Evolutionary conservation across 92 coral and sea anemone species (phyloP), one percentile per base, ranked within the genome.

Genomic region (Diadumene lineata): DNA sequence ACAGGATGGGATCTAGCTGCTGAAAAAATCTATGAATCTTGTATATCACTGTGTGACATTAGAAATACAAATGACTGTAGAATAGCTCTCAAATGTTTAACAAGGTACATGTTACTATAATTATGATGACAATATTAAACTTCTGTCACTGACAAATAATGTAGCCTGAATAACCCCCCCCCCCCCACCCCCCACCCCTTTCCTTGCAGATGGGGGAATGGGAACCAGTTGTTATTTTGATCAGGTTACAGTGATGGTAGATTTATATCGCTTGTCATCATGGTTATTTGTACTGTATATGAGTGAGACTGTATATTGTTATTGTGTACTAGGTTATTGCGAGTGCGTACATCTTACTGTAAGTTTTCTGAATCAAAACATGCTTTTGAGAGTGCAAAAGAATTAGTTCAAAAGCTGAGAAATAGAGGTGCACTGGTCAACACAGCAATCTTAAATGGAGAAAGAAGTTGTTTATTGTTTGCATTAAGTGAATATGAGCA

Each of bases 401-500:
- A 96, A 55, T 71, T 89, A 34, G 84, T 83, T 0, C 82, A 81
- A 33, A 90, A 89, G 56, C 62, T 96, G 73, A 85, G 80, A 13
- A 86, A 86, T 50, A 88, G 61, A 69, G 82, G 92, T 38, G 88
- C 81, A 70, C 69, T 69, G 26, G 88, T 86, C 48, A 85, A 78
- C 53, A 75, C 87, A 74, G 90, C 97, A 50, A 88, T 86, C 9
- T 89, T 96, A 34, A 80, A 85, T 69, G 92, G 93, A 22, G 97
- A 85, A 73, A 88, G 82, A 71, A 92, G 97, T 73, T 84, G 86
- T 15, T 72, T 96, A 73, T 77, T 96, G 68, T 96, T 96, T 92
- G 96, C 99, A 17, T 86, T 96, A 30, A 96, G 97, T 83, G 92
- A 96, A 78, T 96, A 96, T 63, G 89, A 88, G 65, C 98, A 96